phyloP scores from a whole-genome alignment of 2,113 vertebrate species.

The Probosciger aterrimus region DNA sequence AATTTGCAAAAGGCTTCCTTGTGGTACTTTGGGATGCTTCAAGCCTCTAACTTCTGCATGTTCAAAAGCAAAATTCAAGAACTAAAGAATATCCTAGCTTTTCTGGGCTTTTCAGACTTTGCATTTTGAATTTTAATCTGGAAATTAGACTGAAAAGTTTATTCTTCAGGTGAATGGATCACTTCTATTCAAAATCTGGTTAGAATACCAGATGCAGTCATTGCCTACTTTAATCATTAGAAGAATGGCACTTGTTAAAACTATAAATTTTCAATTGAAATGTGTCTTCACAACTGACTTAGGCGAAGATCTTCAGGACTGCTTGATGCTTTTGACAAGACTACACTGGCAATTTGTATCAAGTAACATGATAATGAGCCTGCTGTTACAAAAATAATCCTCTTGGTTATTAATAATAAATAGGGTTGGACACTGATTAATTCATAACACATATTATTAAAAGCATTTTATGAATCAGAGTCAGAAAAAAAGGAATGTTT shows the following conservation, averaged over 20 bases:
- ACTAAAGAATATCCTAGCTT: neutral
- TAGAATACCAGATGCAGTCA: neutral
- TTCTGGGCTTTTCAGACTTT: neutral
- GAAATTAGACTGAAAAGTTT: neutral
- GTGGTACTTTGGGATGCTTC: neutral
- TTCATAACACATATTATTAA: constrained; percentile 11
- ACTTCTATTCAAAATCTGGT: neutral
- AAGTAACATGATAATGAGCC: neutral
- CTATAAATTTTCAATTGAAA: neutral
- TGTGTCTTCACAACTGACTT: neutral
- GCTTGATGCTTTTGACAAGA: neutral
- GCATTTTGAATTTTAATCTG: neutral
- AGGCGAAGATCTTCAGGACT: neutral
- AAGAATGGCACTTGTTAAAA: neutral
- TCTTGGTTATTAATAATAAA: constrained; percentile 14
- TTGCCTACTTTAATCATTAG: neutral
- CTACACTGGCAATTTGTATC: neutral
- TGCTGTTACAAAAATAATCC: neutral
- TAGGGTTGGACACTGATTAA: neutral
- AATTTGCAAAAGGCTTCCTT: neutral
- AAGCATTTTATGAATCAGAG: constrained; percentile 26
- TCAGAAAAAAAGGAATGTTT: neutral
- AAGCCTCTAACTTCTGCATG: neutral
- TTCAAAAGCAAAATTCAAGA: neutral
- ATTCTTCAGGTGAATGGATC: neutral